A percentile compares a stretch with the other conserved stretches of the same genome.
Conservation (phyloP, 35 echinoderm and acorn worm genomes). For the Stichopus chloronotus region DNA sequence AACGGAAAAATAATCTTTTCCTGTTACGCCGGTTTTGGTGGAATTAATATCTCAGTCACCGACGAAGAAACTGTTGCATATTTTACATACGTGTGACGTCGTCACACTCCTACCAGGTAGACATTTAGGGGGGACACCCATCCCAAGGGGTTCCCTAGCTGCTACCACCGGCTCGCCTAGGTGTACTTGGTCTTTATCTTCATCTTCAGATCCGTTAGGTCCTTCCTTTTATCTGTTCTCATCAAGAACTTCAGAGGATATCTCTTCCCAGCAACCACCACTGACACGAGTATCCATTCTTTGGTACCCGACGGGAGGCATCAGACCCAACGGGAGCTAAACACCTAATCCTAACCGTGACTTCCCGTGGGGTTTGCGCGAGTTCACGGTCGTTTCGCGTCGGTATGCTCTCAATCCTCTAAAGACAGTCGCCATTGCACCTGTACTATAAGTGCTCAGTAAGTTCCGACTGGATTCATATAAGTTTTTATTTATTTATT, state of each 20-base stretch:
- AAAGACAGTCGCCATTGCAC: conserved; percentile 29
- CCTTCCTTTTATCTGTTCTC: not conserved
- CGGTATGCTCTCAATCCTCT: conserved; percentile 47
- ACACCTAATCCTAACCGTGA: conserved; percentile 49
- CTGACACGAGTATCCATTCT: conserved; percentile 14
- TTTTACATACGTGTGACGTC: not conserved
- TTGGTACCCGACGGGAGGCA: conserved; percentile 20
- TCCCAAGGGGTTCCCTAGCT: conserved; percentile 14
- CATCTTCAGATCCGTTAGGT: too few species aligned
- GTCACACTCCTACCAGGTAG: not conserved
- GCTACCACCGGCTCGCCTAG: not conserved
- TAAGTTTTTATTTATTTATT: conserved; percentile 7
- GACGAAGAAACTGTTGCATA: not conserved
- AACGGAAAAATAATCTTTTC: not conserved
- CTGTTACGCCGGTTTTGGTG: not conserved
- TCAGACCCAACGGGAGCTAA: conserved; percentile 53
- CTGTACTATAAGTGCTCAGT: conserved; percentile 6
- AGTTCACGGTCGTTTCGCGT: conserved; percentile 62
- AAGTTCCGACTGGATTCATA: not conserved
- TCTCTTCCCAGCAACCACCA: conserved; percentile 10
- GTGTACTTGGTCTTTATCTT: too few species aligned
- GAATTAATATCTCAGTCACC: not conserved
- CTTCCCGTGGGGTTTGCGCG: conserved; percentile 56
- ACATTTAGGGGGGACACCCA: not conserved
- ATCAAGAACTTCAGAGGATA: not conserved